Conservation (phyloP, 1,140 invertebrate species). For the Trinorchestia longiramus region DNA sequence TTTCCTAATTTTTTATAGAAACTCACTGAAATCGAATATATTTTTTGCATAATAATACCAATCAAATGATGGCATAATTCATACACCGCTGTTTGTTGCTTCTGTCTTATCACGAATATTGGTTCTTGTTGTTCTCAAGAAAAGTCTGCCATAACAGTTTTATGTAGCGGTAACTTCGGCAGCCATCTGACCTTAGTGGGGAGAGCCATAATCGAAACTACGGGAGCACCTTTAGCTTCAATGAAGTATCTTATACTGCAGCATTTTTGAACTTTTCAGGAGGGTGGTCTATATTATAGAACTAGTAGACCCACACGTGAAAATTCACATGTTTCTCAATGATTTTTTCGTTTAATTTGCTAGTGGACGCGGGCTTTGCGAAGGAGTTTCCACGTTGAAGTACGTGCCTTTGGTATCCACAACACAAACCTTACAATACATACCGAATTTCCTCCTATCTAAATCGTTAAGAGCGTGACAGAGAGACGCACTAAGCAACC, state of each 20-base stretch:
- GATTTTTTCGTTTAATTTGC: no score
- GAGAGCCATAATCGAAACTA: background rate
- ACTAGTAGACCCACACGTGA: background rate
- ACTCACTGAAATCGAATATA: background rate
- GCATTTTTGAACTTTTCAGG: background rate
- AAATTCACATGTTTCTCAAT: no score
- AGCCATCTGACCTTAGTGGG: background rate
- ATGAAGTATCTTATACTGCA: background rate
- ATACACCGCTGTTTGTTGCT: background rate
- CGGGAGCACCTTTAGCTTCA: background rate
- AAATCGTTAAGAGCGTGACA: no score
- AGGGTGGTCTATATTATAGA: background rate
- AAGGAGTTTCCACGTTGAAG: no score
- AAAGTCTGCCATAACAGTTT: background rate
- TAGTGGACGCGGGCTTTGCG: no score
- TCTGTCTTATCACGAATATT: background rate
- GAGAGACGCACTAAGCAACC: no score
- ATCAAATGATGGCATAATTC: background rate
- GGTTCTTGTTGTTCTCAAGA: background rate
- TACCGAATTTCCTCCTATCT: no score
- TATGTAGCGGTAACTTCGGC: background rate
- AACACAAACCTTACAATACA: no score
- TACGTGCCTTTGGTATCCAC: no score
- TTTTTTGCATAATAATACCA: no score
- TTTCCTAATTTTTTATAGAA: background rate